Base-by-base conservation (phyloP, 1,140 invertebrate genomes). In the Brachionus paranguensis region DNA sequence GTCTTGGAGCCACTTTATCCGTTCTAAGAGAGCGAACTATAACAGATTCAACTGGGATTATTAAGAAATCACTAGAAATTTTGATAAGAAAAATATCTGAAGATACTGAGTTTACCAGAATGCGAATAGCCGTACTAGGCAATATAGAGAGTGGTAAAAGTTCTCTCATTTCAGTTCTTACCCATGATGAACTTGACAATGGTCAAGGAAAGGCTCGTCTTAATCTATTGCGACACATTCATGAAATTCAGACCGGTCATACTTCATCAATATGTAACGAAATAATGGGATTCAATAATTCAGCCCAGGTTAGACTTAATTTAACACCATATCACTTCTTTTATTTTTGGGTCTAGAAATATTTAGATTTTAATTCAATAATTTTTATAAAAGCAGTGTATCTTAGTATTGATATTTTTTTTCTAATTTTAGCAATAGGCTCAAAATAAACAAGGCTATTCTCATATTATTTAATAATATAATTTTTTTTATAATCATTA, bases 181-280 rank as follows among this genome's bases (percentile, higher is more conserved):
- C 60, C 20, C 60, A 84, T 79, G 41, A 78, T 17, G 72, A 84
- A 37, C 29, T 84, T 17, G 84, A 99, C 88, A 98, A 99, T 91
- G 97, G 97, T 0, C 89, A 95, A 85, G 97, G 97, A 14, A 93
- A 94, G 86, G 95, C 97, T 0, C 91, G 97, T 47, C 89, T 99
- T 0, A 99, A 98, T 90, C 94, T 98, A 92, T 96, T 99, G 88
- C 90, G 96, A 11, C 96, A 99, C 88, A 90, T 96, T 85, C 97
- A 99, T 89, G 97, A 99, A 89, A 95, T 99, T 86, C 94, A 95
- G 89, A 94, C 95, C 45, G 97, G 97, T 10, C 91, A 96, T 85
- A 99, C 97, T 0, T 97, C 95, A 1, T 97, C 95, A 12, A 96
- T 99, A 70, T 96, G 95, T 85, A 95, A 97, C 88, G 96, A 99